Percentiles rank a stretch among this genome's conserved stretches.
These are phyloP conservation scores for Labeo rohita DNA, from an alignment of 2,113 vertebrate species.

Conservation along the genomic window DNA sequence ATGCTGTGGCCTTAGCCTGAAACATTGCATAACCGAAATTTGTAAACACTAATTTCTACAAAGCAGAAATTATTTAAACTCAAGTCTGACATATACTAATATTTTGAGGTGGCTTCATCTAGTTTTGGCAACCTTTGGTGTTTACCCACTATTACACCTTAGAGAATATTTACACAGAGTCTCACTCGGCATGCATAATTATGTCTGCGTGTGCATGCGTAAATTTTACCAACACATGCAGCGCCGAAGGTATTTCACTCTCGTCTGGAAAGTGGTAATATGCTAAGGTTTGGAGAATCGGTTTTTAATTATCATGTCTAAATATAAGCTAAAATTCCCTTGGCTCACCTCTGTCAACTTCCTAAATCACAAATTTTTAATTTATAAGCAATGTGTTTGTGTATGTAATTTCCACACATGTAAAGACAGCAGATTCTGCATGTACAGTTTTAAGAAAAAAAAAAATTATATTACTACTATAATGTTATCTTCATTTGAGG, in stretches of 20 bases:
- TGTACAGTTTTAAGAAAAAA: not conserved
- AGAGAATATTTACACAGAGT: constrained; percentile 8
- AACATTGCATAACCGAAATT: constrained; percentile 78
- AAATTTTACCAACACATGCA: constrained; percentile 17
- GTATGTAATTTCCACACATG: not conserved
- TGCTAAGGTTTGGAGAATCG: constrained; percentile 22
- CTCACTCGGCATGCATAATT: constrained; percentile 18
- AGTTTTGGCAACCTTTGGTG: constrained; percentile 4
- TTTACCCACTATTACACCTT: constrained; percentile 33
- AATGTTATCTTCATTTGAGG: not conserved
- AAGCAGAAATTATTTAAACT: not conserved
- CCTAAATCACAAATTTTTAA: not conserved
- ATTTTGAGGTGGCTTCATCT: not conserved
- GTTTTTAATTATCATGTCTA: constrained; percentile 53
- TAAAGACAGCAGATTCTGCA: not conserved
- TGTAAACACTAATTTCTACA: not conserved
- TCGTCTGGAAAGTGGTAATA: constrained; percentile 49
- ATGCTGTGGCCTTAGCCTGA: constrained; percentile 79
- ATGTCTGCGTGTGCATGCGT: not conserved
- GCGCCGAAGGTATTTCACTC: constrained; percentile 9
- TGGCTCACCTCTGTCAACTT: not conserved
- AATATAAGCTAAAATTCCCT: constrained; percentile 39
- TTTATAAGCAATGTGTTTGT: not conserved
- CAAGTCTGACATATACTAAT: not conserved
- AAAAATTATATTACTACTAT: not conserved